A percentile compares a stretch with the other conserved stretches of the same genome.
These are phyloP conservation scores for Agrypnia vestita DNA, from an alignment of 1,140 invertebrate species.

Conservation along the genomic window DNA sequence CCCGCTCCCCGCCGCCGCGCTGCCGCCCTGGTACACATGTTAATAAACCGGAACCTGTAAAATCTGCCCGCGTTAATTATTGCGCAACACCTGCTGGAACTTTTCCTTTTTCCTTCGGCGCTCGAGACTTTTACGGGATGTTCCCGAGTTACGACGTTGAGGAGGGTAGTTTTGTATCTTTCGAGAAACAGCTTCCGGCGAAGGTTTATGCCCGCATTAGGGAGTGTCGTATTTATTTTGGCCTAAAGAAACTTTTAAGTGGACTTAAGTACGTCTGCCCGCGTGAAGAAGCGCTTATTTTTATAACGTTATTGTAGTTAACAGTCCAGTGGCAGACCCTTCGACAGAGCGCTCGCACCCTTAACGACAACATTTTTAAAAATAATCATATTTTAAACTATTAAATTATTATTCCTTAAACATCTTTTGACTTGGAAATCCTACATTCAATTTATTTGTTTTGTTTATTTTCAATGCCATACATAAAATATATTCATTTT, in stretches of 20 bases:
- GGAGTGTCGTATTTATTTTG: slow-evolving; percentile 34
- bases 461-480: too few species aligned
- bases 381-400: too few species aligned
- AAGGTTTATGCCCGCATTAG: slow-evolving; percentile 35
- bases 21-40: slow-evolving; percentile 35
- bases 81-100: slow-evolving; percentile 36
- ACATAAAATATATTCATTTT: too few species aligned
- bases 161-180: slow-evolving; percentile 19
- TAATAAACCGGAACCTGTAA: slow-evolving; percentile 42
- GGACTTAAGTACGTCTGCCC: not conserved
- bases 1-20: not conserved
- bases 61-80: slow-evolving; percentile 48
- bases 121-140: slow-evolving; percentile 25
- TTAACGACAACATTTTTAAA: too few species aligned
- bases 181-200: slow-evolving; percentile 21
- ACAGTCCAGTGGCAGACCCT: too few species aligned
- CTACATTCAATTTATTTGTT: too few species aligned
- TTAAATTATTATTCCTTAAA: too few species aligned
- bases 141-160: slow-evolving; percentile 13
- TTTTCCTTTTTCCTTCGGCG: slow-evolving; percentile 20
- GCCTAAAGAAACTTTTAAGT: slow-evolving; percentile 26
- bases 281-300: slow-evolving; percentile 12
- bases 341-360: too few species aligned
- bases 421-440: too few species aligned
- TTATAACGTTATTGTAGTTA: too few species aligned